A percentile compares a stretch with the other conserved stretches of the same genome.
Conservation (phyloP, 2,797 vertebrate genomes). For the Crypturellus tataupa region DNA sequence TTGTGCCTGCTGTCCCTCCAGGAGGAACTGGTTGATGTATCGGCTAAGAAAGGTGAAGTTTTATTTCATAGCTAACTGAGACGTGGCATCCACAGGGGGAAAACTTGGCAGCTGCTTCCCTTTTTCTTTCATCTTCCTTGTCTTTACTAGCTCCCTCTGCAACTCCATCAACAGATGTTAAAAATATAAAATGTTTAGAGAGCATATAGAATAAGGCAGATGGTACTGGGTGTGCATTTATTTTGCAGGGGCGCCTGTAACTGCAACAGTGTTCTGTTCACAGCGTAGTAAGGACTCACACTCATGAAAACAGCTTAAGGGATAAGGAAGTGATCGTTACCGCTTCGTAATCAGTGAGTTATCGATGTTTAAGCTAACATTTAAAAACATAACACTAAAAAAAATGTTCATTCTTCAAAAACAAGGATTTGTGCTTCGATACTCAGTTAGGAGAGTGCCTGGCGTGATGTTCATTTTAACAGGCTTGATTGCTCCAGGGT, state of each 20-base stretch:
- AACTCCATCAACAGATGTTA: conserved; percentile 13
- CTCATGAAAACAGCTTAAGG: background rate
- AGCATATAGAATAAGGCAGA: background rate
- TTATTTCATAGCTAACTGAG: background rate
- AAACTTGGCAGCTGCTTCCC: background rate
- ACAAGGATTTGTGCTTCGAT: background rate
- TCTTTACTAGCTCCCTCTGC: background rate
- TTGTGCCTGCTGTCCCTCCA: background rate
- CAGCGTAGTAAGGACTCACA: rapidly evolving
- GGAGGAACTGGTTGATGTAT: background rate
- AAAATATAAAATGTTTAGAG: background rate
- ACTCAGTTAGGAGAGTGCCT: background rate
- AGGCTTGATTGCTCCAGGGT: background rate
- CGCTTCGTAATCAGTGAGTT: background rate
- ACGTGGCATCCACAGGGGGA: background rate
- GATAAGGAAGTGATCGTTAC: background rate
- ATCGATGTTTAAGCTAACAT: background rate
- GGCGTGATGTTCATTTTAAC: background rate
- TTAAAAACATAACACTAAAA: background rate
- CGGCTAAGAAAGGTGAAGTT: background rate
- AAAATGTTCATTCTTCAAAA: background rate
- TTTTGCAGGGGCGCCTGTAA: background rate
- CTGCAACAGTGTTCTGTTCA: background rate
- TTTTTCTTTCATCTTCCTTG: conserved; percentile 26
- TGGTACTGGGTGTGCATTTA: rapidly evolving